phyloP scores from a whole-genome alignment of 2,113 vertebrate species.

The Erythrocercus mccallii region DNA sequence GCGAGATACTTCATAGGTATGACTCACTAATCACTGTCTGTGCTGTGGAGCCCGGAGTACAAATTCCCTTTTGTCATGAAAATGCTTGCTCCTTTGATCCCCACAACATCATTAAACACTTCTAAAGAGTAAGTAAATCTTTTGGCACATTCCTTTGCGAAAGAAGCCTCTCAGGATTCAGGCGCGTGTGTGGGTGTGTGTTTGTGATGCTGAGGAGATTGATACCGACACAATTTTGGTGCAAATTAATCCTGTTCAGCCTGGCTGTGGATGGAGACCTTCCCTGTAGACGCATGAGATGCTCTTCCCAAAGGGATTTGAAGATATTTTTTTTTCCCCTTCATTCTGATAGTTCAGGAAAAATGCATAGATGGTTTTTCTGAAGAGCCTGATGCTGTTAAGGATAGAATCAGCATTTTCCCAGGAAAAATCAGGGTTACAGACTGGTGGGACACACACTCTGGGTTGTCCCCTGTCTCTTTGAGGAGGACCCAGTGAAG shows the following conservation, averaged over 20 bases:
- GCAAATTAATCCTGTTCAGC: neutral
- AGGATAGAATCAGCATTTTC: neutral
- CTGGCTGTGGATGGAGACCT: neutral
- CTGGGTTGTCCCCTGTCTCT: neutral
- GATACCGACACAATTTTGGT: constrained; percentile 51
- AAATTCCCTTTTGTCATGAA: constrained; percentile 72
- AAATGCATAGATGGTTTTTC: neutral
- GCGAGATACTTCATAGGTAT: constrained; percentile 39
- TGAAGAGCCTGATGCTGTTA: neutral
- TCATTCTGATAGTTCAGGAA: neutral
- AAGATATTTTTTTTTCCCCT: neutral
- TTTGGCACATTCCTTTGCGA: constrained; percentile 56
- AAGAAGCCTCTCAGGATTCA: constrained; percentile 56
- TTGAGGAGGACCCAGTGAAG: neutral
- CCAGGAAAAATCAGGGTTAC: neutral
- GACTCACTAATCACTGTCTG: constrained; percentile 73
- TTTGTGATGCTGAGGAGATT: constrained; percentile 57
- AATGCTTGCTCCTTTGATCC: constrained; percentile 70
- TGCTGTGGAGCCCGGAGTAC: constrained; percentile 49
- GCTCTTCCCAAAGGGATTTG: neutral
- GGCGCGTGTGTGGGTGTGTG: constrained; percentile 50
- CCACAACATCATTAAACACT: constrained; percentile 61
- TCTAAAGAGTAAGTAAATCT: constrained; percentile 69
- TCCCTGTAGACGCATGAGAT: neutral
- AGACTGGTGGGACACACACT: neutral